Evolutionary conservation across 2,113 vertebrate genomes (phyloP).

Genomic region (Salvator merianae): DNA sequence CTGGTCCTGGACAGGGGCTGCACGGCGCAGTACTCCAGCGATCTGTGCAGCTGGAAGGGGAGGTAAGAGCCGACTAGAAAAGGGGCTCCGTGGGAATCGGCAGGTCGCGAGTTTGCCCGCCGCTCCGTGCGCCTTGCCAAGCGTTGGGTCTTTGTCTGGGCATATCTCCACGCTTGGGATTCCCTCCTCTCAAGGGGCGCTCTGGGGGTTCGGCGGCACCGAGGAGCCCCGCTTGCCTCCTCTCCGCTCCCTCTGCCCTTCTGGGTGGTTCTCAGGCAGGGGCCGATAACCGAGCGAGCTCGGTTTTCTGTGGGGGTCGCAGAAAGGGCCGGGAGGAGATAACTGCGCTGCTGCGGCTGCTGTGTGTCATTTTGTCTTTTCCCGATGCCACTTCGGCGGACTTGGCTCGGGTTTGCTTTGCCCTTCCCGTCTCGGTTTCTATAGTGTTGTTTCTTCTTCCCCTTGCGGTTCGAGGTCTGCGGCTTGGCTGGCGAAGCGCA

Average conservation of each 20-base stretch:
- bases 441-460: no score
- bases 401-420: not conserved
- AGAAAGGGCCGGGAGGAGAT: not conserved
- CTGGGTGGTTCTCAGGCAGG: not conserved
- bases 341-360: not conserved
- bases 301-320: not conserved
- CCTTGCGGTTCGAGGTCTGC: no score
- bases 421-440: no score
- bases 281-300: not conserved
- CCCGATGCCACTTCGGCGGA: not conserved
- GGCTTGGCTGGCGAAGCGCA: no score
- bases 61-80: constrained; percentile 76
- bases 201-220: not conserved
- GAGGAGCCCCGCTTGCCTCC: not conserved
- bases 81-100: not conserved
- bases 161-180: constrained; percentile 6
- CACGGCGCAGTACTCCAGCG: constrained; percentile 89
- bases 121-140: not conserved
- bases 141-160: constrained; percentile 25
- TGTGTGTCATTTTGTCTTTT: no score
- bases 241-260: no score
- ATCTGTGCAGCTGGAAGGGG: constrained; percentile 97
- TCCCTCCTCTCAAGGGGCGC: not conserved
- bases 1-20: constrained; percentile 78
- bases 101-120: not conserved